Conservation (phyloP, 2,797 vertebrate species). For the Allobates femoralis region DNA sequence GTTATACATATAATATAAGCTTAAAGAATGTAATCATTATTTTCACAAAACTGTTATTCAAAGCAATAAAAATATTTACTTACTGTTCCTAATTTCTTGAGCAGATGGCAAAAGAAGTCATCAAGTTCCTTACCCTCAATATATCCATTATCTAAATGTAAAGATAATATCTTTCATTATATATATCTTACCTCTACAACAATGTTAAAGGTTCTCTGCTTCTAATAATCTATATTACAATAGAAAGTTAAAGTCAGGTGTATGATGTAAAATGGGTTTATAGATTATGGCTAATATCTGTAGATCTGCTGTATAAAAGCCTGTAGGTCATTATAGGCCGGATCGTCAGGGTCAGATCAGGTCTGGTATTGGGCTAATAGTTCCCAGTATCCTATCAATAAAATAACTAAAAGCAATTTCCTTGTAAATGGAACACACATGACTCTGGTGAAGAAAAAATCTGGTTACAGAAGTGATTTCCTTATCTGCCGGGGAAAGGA, state of each 20-base stretch:
- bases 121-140: conserved; percentile 93
- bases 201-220: background rate
- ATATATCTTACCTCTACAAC: background rate
- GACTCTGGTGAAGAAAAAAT: conserved; percentile 16
- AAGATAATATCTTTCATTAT: conserved; percentile 50
- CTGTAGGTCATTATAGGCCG: background rate
- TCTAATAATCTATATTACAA: background rate
- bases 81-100: conserved; percentile 82
- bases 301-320: background rate
- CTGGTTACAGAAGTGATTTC: background rate
- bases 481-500: background rate
- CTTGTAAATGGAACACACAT: conserved; percentile 1
- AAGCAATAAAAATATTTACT: conserved; percentile 66
- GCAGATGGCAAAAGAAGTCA: conserved; percentile 87
- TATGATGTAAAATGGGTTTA: background rate
- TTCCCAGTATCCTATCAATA: conserved; percentile 16
- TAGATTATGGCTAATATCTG: background rate
- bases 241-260: background rate
- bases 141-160: conserved; percentile 89
- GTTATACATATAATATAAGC: background rate
- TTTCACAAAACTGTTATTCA: background rate
- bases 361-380: background rate
- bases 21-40: background rate
- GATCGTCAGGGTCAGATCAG: background rate
- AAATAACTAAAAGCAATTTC: conserved; percentile 12